Evolutionary conservation across 2,797 vertebrate genomes (phyloP).

Genomic region (Ptychadena robeensis): DNA sequence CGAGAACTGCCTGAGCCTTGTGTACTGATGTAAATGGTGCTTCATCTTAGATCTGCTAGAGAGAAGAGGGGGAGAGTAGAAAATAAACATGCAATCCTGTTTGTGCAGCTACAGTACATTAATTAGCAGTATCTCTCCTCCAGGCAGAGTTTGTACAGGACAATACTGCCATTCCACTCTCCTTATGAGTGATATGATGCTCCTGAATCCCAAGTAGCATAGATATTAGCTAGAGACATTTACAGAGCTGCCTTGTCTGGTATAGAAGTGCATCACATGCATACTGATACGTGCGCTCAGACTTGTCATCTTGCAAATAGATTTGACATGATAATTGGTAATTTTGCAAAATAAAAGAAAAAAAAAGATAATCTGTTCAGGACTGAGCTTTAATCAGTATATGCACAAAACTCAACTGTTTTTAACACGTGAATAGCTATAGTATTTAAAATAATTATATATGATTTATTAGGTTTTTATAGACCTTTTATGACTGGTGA

Average conservation of each 20-base stretch:
- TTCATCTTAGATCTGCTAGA: slow-evolving; percentile 25
- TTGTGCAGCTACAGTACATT: slow-evolving; percentile 43
- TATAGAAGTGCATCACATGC: background rate
- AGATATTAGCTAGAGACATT: slow-evolving; percentile 26
- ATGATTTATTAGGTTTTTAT: background rate
- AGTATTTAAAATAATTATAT: background rate
- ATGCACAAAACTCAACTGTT: background rate
- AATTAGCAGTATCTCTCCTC: slow-evolving; percentile 35
- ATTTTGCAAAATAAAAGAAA: slow-evolving; percentile 4
- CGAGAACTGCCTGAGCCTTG: slow-evolving; percentile 30
- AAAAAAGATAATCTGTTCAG: background rate
- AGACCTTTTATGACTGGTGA: background rate
- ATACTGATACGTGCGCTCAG: slow-evolving; percentile 22
- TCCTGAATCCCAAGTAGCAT: slow-evolving; percentile 33
- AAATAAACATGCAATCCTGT: slow-evolving; percentile 26
- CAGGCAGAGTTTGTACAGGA: slow-evolving; percentile 47
- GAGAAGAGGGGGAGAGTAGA: slow-evolving; percentile 4
- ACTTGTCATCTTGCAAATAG: slow-evolving; percentile 16
- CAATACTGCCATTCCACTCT: slow-evolving; percentile 27
- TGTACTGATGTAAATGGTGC: slow-evolving; percentile 32
- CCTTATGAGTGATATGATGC: slow-evolving; percentile 24
- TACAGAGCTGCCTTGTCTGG: slow-evolving; percentile 12
- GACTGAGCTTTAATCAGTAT: background rate
- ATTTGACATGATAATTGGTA: background rate
- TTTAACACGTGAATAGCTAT: background rate